A percentile compares a stretch with the other conserved stretches of the same genome.
Evolutionary conservation across 2,113 vertebrate genomes (phyloP).

Genomic region (Myotis lucifugus): DNA sequence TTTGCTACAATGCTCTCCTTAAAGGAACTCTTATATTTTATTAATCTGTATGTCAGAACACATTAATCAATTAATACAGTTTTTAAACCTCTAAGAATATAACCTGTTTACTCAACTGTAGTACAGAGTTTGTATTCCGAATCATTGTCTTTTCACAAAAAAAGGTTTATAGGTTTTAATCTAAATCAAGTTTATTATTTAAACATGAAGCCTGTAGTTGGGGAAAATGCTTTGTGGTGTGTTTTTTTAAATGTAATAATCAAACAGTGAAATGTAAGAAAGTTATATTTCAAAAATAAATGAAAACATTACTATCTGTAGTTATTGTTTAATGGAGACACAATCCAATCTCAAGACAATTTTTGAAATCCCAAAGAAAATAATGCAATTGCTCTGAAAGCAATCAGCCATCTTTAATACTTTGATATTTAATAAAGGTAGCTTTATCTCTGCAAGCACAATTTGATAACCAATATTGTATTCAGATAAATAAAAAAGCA

Average conservation of each 20-base stretch:
- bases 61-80: background rate
- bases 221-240: background rate
- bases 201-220: background rate
- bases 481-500: constrained; percentile 65
- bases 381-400: constrained; percentile 78
- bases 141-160: background rate
- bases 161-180: constrained; percentile 36
- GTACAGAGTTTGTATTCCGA: background rate
- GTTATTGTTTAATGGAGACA: constrained; percentile 56
- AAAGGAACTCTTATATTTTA: background rate
- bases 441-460: constrained; percentile 73
- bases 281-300: constrained; percentile 77
- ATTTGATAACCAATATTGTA: constrained; percentile 74
- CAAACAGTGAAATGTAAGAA: constrained; percentile 20
- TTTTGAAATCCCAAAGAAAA: constrained; percentile 80
- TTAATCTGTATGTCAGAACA: background rate
- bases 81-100: background rate
- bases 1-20: background rate
- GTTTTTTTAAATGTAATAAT: background rate
- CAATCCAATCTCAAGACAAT: constrained; percentile 81
- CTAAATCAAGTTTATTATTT: constrained; percentile 41
- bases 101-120: background rate
- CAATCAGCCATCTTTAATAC: constrained; percentile 76
- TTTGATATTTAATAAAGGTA: constrained; percentile 83
- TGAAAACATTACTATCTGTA: constrained; percentile 67